Evolutionary conservation across 2,113 vertebrate genomes (phyloP).

Genomic region (Opisthocomus hoazin): DNA sequence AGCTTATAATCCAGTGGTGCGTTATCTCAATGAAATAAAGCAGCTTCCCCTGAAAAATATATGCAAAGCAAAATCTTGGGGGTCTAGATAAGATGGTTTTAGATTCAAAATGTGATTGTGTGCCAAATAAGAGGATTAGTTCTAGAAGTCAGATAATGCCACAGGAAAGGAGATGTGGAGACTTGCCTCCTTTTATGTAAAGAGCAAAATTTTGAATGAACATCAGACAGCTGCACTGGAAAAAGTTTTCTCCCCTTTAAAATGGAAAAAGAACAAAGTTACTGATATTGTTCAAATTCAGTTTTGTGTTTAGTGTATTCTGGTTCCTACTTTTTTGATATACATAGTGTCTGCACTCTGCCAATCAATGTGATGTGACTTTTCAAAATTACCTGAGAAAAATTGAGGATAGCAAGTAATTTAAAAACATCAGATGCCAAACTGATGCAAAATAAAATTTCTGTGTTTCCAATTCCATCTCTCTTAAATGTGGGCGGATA

Average conservation of each 20-base stretch:
- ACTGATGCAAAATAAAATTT: neutral
- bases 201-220: neutral
- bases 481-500: neutral
- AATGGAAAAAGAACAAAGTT: neutral
- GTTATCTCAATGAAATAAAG: slow-evolving; percentile 60
- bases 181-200: neutral
- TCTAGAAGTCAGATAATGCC: slow-evolving; percentile 40
- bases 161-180: slow-evolving; percentile 4
- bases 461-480: neutral
- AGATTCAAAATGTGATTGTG: slow-evolving; percentile 50
- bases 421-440: neutral
- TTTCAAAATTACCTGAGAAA: neutral
- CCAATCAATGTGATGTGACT: neutral
- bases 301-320: neutral
- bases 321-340: neutral
- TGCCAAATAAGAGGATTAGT: slow-evolving; percentile 40
- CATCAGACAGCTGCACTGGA: neutral
- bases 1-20: slow-evolving; percentile 51
- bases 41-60: slow-evolving; percentile 42
- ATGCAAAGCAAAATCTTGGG: slow-evolving; percentile 45
- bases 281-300: neutral
- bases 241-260: neutral
- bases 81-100: slow-evolving; percentile 19
- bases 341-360: neutral
- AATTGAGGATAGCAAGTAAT: neutral